A percentile compares a stretch with the other conserved stretches of the same genome.
Evolutionary conservation across 2,888 invertebrate species (phyloP).

Genomic region (Melanophora roralis): DNA sequence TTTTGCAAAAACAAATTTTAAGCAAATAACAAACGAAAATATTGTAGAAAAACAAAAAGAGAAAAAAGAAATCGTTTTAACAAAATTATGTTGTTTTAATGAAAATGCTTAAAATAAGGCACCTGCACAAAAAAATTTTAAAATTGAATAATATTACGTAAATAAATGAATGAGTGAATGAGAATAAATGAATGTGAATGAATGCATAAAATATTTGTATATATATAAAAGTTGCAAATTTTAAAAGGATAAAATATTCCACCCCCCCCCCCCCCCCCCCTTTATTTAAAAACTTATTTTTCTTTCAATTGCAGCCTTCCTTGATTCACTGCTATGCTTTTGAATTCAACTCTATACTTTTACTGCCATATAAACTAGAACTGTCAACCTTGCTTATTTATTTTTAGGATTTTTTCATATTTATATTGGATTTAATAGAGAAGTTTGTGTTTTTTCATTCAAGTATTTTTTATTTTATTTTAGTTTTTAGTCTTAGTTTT

Average conservation of each 20-base stretch:
- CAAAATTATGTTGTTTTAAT: background rate
- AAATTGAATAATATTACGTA: background rate
- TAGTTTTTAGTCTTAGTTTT: conserved; percentile 29
- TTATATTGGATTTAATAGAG: conserved; percentile 61
- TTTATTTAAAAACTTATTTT: background rate
- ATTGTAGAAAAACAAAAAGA: background rate
- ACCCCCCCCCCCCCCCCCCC: background rate
- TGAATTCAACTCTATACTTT: conserved; percentile 3
- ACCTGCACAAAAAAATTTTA: background rate
- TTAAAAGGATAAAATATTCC: conserved; percentile 18
- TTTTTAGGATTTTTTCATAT: conserved; percentile 33
- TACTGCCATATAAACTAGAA: conserved; percentile 4
- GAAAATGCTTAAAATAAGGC: background rate
- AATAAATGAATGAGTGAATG: background rate
- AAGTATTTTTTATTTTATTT: background rate
- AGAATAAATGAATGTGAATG: background rate
- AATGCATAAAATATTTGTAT: conserved; percentile 7
- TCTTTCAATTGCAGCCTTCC: too few species aligned
- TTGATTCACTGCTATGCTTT: background rate
- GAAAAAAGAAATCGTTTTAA: conserved; percentile 7
- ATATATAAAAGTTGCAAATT: conserved; percentile 33
- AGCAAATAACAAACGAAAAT: background rate
- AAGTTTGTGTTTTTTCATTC: conserved; percentile 25
- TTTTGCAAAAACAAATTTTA: conserved; percentile 46
- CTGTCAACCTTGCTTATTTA: conserved; percentile 2